Evolutionary conservation across 35 echinoderm and acorn worm species (phyloP).

Genomic region (Lytechinus pictus): DNA sequence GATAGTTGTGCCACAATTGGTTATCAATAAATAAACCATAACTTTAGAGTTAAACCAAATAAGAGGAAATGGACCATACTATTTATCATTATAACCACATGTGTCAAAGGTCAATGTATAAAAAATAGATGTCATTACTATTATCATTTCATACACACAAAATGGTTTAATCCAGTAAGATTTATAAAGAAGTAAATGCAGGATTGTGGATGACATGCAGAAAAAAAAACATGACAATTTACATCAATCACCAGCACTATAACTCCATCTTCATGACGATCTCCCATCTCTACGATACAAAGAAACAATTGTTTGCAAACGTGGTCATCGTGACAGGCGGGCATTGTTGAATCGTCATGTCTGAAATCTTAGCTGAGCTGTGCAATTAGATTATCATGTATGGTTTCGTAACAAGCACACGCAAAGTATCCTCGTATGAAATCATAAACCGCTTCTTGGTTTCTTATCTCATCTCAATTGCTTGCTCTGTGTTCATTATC

Average conservation of each 20-base stretch:
- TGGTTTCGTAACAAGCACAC: not conserved
- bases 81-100: no score
- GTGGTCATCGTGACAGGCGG: not conserved
- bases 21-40: no score
- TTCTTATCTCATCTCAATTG: not conserved
- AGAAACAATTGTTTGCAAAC: not conserved
- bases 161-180: no score
- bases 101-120: no score
- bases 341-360: not conserved
- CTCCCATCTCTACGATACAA: not conserved
- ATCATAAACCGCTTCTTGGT: not conserved
- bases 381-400: not conserved
- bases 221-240: not conserved
- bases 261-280: not conserved
- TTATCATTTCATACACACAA: no score
- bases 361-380: not conserved
- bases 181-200: no score
- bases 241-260: not conserved
- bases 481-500: not conserved
- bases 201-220: no score
- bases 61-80: no score
- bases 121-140: no score
- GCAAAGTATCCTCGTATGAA: not conserved
- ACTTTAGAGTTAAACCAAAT: no score
- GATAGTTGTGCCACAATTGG: no score